These are phyloP conservation scores for Euglossa dilemma DNA, from an alignment of 1,140 invertebrate genomes.

Conservation along the genomic window DNA sequence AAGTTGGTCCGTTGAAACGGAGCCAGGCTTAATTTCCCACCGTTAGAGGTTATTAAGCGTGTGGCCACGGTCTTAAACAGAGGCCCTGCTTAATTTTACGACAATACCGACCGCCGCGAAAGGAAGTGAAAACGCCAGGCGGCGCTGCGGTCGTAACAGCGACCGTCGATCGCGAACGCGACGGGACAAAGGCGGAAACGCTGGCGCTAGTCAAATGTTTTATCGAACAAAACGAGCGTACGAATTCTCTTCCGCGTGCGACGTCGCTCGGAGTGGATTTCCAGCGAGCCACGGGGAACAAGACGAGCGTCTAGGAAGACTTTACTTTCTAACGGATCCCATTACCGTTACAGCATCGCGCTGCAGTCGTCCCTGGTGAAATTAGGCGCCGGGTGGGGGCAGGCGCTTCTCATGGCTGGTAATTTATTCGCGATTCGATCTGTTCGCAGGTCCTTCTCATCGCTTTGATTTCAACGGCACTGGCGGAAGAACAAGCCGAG, in stretches of 20 bases:
- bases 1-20: neutral
- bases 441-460: constrained; percentile 71
- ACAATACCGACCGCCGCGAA: neutral
- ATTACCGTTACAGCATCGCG: constrained; percentile 45
- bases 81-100: neutral
- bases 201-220: constrained; percentile 56
- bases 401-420: neutral
- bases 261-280: constrained; percentile 14
- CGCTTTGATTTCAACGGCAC: constrained; percentile 57
- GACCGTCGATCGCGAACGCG: neutral
- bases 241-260: constrained; percentile 34
- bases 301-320: neutral
- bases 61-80: too few species aligned
- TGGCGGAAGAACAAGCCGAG: constrained; percentile 62
- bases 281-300: neutral
- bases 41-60: neutral
- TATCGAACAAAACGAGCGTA: constrained; percentile 33
- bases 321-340: constrained; percentile 58
- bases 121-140: constrained; percentile 19
- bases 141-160: neutral
- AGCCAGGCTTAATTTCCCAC: neutral
- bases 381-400: neutral
- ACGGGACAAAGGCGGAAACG: constrained; percentile 32
- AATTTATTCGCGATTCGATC: constrained; percentile 1
- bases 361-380: neutral